Evolutionary conservation across 2,888 invertebrate genomes (phyloP), one percentile per base, ranked within the genome.

Genomic region (Ophion slaviceki): DNA sequence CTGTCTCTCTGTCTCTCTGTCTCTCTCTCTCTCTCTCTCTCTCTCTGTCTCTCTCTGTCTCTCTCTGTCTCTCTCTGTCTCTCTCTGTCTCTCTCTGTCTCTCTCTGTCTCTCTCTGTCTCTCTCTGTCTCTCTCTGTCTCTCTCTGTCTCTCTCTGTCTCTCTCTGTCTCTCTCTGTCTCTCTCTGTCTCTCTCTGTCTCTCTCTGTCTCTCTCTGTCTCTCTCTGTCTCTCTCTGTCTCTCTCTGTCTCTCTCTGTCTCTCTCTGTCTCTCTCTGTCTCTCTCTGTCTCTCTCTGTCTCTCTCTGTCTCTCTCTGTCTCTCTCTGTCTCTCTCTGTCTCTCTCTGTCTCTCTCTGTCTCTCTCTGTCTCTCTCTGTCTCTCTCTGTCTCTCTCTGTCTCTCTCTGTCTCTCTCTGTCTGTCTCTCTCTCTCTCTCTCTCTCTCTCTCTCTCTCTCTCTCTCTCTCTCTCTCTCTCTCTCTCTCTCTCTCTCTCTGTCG

Each of bases 151-250:
- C 81, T 32, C 40, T 62, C 81, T 83, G n/a, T 75, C 80, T 77
- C 70, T 72, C 74, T 47, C 61, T 4, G 4, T 32, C 32, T 32
- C 32, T n/a, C n/a, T n/a, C n/a, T n/a, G n/a, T n/a, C n/a, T n/a
- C n/a, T n/a, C n/a, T n/a, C n/a, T n/a, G n/a, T n/a, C n/a, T 59
- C 61, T 4, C 32, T 32, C 32, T 32, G 4, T 32, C 32, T 62
- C 81, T 32, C 40, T 62, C 81, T 83, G n/a, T 61, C 4, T 62
- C 81, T 32, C 40, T 62, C 81, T 83, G n/a, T 75, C 80, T 77
- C 70, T 72, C 74, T n/a, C n/a, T n/a, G n/a, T 61, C 4, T 62
- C 81, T 32, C 40, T 62, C 81, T 83, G n/a, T 75, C 80, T 77
- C 70, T 72, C 74, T n/a, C n/a, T n/a, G n/a, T 61, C 4, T 62